Evolutionary conservation across 2,113 vertebrate species (phyloP).

Genomic region (Lycocorax pyrrhopterus): DNA sequence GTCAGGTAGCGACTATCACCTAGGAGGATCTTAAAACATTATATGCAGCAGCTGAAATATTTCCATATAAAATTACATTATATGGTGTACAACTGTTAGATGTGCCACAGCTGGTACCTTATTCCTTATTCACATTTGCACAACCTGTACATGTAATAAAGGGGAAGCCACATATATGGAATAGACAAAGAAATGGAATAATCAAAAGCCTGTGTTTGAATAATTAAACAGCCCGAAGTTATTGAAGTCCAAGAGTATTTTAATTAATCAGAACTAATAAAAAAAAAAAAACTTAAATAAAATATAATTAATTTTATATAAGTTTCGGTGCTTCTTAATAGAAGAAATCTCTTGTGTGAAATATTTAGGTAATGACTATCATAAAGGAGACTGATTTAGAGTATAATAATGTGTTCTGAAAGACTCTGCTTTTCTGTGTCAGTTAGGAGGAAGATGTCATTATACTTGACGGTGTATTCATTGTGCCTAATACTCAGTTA

Average conservation of each 20-base stretch:
- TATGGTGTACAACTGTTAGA: background rate
- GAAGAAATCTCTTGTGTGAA: conserved; percentile 69
- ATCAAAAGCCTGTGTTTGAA: background rate
- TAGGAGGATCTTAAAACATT: background rate
- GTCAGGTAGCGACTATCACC: background rate
- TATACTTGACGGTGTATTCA: conserved; percentile 18
- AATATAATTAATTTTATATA: conserved; percentile 65
- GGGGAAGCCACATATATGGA: background rate
- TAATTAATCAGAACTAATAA: conserved; percentile 63
- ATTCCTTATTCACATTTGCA: background rate
- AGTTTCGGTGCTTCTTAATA: conserved; percentile 55
- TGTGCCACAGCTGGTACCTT: background rate
- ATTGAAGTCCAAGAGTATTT: conserved; percentile 55
- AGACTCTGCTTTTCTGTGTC: conserved; percentile 35
- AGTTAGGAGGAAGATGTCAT: conserved; percentile 40
- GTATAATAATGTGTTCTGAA: conserved; percentile 57
- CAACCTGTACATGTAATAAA: background rate
- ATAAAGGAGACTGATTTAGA: conserved; percentile 69
- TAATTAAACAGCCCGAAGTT: conserved; percentile 48
- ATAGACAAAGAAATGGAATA: background rate
- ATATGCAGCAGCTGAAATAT: background rate
- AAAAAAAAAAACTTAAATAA: conserved; percentile 57
- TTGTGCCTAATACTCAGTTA: conserved; percentile 28
- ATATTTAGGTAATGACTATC: conserved; percentile 73
- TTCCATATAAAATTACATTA: background rate